Conservation (phyloP, 2,113 vertebrate species). For the Mastomys natalensis region DNA sequence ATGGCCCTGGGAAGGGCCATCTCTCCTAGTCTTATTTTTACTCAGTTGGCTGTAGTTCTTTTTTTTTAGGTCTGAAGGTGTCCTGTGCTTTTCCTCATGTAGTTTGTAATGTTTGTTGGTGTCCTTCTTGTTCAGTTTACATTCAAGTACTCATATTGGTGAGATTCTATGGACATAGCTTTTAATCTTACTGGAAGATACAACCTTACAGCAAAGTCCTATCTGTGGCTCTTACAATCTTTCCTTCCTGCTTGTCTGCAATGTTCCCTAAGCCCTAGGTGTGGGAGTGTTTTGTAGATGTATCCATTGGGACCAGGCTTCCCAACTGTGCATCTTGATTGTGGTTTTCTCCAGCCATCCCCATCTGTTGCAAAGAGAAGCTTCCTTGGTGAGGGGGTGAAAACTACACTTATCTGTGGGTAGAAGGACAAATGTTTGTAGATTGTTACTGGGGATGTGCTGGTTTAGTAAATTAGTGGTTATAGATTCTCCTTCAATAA, state of each 20-base stretch:
- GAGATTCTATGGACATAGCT: not conserved
- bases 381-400: not conserved
- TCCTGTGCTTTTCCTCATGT: not conserved
- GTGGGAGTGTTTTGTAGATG: not conserved
- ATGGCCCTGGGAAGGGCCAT: not conserved
- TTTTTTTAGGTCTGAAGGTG: not conserved
- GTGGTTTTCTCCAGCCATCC: not conserved
- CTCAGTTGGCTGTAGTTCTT: not conserved
- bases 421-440: not conserved
- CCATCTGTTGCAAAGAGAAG: not conserved
- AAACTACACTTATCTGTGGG: not conserved
- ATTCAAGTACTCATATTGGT: not conserved
- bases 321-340: not conserved
- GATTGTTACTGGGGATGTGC: not conserved
- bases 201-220: not conserved
- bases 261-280: not conserved
- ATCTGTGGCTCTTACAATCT: not conserved
- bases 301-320: not conserved
- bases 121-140: not conserved
- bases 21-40: not conserved
- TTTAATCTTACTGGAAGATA: not conserved
- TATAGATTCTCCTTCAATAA: not conserved
- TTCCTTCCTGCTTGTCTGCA: not conserved
- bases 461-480: not conserved
- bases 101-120: not conserved